phyloP scores from a whole-genome alignment of 2,797 vertebrate genomes.

The Bufotes viridis region DNA sequence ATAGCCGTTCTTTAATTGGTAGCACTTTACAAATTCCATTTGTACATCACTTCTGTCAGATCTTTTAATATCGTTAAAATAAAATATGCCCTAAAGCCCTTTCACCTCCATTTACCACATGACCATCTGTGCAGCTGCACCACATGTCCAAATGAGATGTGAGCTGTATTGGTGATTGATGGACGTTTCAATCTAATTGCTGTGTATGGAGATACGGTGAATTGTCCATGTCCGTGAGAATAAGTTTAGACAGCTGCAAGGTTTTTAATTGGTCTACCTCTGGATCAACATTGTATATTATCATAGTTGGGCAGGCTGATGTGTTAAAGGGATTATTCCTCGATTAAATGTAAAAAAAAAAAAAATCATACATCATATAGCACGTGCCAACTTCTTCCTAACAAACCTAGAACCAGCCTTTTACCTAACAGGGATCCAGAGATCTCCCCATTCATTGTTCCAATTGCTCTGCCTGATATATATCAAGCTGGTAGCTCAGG shows the following conservation, averaged over 20 bases:
- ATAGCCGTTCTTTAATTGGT: not conserved
- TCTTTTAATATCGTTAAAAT: not conserved
- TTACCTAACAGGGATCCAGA: no score
- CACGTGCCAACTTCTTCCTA: no score
- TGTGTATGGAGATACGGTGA: not conserved
- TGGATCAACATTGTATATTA: not conserved
- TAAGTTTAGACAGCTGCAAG: not conserved
- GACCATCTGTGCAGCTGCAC: not conserved
- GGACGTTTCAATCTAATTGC: not conserved
- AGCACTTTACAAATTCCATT: not conserved
- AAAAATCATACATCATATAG: no score
- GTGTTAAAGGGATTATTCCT: not conserved
- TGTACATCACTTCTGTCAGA: not conserved
- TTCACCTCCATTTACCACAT: not conserved
- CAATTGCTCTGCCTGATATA: no score
- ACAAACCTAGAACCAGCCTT: no score
- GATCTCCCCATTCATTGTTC: no score
- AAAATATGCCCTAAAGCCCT: conserved; percentile 11
- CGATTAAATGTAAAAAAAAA: no score
- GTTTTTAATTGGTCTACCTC: not conserved
- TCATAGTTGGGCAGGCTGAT: not conserved
- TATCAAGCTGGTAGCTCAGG: no score
- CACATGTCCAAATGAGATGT: not conserved
- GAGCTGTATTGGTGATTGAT: not conserved
- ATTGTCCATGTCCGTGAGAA: not conserved